phyloP scores from a whole-genome alignment of 1,140 invertebrate species.

The Drosophila serrata region DNA sequence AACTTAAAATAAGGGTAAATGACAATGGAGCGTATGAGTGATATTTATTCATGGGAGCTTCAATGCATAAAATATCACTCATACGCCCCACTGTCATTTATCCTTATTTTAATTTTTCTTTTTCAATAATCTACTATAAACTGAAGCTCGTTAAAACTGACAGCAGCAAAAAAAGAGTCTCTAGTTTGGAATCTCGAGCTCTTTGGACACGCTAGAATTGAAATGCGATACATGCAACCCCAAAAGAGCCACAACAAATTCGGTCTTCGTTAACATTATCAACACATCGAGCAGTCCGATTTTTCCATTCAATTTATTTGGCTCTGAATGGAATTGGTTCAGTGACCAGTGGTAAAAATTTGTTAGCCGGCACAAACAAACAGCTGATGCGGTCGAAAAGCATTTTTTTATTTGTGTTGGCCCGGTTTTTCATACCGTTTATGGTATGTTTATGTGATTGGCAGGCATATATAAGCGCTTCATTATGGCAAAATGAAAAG shows the following conservation, averaged over 20 bases:
- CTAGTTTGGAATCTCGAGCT: not conserved
- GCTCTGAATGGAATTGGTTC: conserved; percentile 60
- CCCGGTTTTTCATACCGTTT: conserved; percentile 25
- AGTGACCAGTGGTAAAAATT: conserved; percentile 59
- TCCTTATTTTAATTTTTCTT: conserved; percentile 3
- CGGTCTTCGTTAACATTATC: conserved; percentile 58
- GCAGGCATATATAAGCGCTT: conserved; percentile 69
- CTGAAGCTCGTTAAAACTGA: conserved; percentile 45
- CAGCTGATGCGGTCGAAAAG: conserved; percentile 53
- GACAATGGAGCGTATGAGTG: too few relatives aligned
- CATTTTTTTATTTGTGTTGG: not conserved
- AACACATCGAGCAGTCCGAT: conserved; percentile 27
- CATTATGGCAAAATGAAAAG: conserved; percentile 76
- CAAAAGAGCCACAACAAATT: conserved; percentile 14
- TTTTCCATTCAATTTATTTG: conserved; percentile 27
- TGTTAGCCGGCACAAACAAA: conserved; percentile 52
- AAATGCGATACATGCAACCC: conserved; percentile 46
- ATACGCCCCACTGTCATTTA: not conserved
- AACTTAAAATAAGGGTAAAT: too few relatives aligned
- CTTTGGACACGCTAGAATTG: conserved; percentile 61
- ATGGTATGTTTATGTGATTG: conserved; percentile 43
- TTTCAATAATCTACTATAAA: conserved; percentile 6
- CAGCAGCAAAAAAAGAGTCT: conserved; percentile 15
- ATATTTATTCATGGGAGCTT: too few relatives aligned
- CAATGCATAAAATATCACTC: not conserved